Conservation (phyloP, 2,113 vertebrate species). For the Python bivittatus region DNA sequence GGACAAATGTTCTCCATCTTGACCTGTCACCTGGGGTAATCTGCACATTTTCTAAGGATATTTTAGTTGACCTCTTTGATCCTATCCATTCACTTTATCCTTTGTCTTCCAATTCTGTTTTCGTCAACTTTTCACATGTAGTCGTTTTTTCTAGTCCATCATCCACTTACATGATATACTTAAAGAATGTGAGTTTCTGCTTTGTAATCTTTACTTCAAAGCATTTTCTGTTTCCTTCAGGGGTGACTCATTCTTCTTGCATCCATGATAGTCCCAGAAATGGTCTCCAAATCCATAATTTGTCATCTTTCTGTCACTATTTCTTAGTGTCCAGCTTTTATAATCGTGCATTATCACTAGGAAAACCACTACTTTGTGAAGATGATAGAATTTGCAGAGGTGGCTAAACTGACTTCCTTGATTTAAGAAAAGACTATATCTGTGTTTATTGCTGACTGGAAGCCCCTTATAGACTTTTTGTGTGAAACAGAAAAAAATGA, state of each 20-base stretch:
- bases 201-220: background rate
- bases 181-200: background rate
- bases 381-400: too few species aligned
- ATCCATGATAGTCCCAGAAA: background rate
- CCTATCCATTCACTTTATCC: background rate
- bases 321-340: background rate
- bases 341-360: background rate
- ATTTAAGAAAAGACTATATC: too few species aligned
- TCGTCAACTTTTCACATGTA: background rate
- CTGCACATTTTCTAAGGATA: background rate
- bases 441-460: too few species aligned
- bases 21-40: background rate
- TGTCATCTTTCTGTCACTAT: background rate
- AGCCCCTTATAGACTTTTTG: too few species aligned
- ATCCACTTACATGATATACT: background rate
- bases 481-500: too few species aligned
- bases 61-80: background rate
- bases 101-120: background rate
- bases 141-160: background rate
- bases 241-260: background rate
- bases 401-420: too few species aligned
- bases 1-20: background rate
- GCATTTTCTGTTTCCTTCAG: background rate
- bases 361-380: background rate
- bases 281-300: background rate